A percentile compares a stretch with the other conserved stretches of the same genome.
Conservation (phyloP, 2,113 vertebrate genomes). For the Melierax canorus region DNA sequence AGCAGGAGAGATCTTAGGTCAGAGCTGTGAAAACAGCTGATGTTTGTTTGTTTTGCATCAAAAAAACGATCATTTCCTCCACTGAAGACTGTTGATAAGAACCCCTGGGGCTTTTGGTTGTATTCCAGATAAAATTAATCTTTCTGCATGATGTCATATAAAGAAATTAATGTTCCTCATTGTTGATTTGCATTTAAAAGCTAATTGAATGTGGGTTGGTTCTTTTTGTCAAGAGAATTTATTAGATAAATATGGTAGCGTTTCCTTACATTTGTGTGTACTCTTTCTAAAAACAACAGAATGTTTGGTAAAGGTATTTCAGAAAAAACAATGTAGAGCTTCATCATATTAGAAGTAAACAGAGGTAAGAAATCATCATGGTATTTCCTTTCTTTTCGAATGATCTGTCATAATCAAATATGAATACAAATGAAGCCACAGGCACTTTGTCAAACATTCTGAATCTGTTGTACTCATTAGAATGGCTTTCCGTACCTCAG, state of each 20-base stretch:
- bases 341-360: neutral
- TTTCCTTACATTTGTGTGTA: neutral
- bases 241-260: neutral
- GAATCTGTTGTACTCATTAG: neutral
- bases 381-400: neutral
- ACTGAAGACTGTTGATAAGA: slow-evolving; percentile 55
- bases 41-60: slow-evolving; percentile 60
- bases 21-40: slow-evolving; percentile 62
- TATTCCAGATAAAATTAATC: slow-evolving; percentile 42
- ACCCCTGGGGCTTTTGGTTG: neutral
- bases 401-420: neutral
- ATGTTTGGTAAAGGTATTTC: neutral
- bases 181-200: neutral
- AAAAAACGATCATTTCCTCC: slow-evolving; percentile 58
- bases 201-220: neutral
- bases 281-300: neutral
- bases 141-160: slow-evolving; percentile 31
- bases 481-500: neutral
- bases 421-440: neutral
- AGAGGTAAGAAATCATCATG: neutral
- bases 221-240: neutral
- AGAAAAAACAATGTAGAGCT: neutral
- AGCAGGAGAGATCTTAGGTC: slow-evolving; percentile 55
- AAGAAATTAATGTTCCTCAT: neutral
- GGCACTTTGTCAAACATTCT: neutral